Percentiles rank a stretch among this genome's conserved stretches.
These are phyloP conservation scores for Acropternis orthonyx DNA, from an alignment of 2,797 vertebrate genomes.

Conservation along the genomic window DNA sequence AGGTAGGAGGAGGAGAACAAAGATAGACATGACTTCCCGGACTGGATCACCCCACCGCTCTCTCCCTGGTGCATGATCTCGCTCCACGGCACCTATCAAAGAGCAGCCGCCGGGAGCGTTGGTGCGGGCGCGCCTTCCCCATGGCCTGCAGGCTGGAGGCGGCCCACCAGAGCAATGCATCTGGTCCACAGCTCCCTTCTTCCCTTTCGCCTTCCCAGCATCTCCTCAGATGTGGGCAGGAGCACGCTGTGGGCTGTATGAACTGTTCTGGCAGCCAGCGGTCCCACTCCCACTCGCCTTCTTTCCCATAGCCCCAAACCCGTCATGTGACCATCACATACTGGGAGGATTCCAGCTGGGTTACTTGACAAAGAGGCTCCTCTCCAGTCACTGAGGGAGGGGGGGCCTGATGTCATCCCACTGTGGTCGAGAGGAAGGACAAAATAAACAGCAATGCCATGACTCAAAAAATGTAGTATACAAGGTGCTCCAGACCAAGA, in stretches of 20 bases:
- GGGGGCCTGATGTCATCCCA: background rate
- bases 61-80: background rate
- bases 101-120: background rate
- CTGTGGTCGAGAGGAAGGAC: fast-evolving
- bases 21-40: slow-evolving; percentile 59
- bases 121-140: slow-evolving; percentile 6
- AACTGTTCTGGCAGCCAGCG: slow-evolving; percentile 10
- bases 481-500: background rate
- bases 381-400: background rate
- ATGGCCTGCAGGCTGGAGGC: slow-evolving; percentile 49
- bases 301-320: slow-evolving; percentile 18
- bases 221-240: slow-evolving; percentile 68
- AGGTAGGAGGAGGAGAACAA: slow-evolving; percentile 67
- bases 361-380: background rate
- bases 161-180: slow-evolving; percentile 34
- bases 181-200: slow-evolving; percentile 38
- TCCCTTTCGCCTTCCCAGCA: background rate
- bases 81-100: slow-evolving; percentile 50
- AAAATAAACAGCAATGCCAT: background rate
- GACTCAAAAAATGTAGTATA: background rate
- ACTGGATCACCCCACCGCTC: slow-evolving; percentile 27
- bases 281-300: slow-evolving; percentile 27
- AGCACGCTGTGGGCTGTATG: slow-evolving; percentile 36
- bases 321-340: background rate
- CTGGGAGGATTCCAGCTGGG: background rate